Evolutionary conservation across 2,113 vertebrate genomes (phyloP).

Genomic region (Sialia sialis): DNA sequence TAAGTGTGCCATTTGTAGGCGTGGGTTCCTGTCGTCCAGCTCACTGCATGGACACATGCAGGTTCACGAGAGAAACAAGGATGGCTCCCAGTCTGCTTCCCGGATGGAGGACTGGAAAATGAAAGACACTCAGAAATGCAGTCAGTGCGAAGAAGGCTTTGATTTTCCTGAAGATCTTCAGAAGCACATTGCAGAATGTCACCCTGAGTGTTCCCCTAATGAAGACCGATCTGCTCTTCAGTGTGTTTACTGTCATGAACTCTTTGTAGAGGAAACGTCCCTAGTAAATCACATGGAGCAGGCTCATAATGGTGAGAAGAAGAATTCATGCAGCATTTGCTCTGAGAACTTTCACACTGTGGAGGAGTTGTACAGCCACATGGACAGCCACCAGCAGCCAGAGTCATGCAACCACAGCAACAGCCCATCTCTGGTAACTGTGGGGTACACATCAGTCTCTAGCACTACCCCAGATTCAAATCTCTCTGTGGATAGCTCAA

Average conservation of each 20-base stretch:
- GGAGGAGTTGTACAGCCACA: constrained; percentile 94
- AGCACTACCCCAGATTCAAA: constrained; percentile 98
- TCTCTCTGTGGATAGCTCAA: constrained; percentile 94
- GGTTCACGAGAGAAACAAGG: constrained; percentile 92
- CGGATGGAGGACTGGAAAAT: constrained; percentile 91
- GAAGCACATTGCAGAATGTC: constrained; percentile 95
- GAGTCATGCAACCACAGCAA: constrained; percentile 97
- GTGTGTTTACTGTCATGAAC: constrained; percentile 95
- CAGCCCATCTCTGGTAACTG: constrained; percentile 92
- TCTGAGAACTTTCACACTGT: constrained; percentile 91
- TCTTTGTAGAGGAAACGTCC: constrained; percentile 90
- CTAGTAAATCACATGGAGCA: constrained; percentile 94
- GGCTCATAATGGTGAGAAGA: constrained; percentile 87
- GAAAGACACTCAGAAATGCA: constrained; percentile 96
- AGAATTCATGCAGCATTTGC: constrained; percentile 90
- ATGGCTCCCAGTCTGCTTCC: constrained; percentile 81
- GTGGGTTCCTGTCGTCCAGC: constrained; percentile 94
- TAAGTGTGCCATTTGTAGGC: constrained; percentile 95
- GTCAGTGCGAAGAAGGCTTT: constrained; percentile 96
- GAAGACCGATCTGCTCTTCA: constrained; percentile 89
- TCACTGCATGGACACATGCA: constrained; percentile 98
- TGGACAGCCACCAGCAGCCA: constrained; percentile 94
- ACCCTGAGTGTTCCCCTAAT: constrained; percentile 93
- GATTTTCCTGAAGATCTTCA: constrained; percentile 96
- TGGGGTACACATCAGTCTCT: constrained; percentile 96